Conservation (phyloP, 2,797 vertebrate genomes). For the Coilia nasus region DNA sequence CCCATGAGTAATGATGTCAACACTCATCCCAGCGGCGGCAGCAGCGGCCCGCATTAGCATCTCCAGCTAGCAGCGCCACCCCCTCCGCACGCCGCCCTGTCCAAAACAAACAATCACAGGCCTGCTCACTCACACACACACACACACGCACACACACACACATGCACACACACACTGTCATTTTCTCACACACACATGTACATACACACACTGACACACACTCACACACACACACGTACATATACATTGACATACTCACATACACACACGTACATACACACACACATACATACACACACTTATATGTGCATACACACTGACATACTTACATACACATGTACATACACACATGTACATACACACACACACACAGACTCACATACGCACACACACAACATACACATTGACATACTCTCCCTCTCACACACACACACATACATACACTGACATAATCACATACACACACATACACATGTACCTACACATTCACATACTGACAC, state of each 20-base stretch:
- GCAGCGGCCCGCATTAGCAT: constrained; percentile 9
- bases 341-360: too few relatives aligned
- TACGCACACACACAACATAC: too few relatives aligned
- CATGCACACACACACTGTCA: background rate
- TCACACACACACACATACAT: too few relatives aligned
- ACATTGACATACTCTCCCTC: too few relatives aligned
- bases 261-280: background rate
- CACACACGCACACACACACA: background rate
- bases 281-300: background rate
- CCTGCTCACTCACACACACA: background rate
- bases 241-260: background rate
- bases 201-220: background rate
- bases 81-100: background rate
- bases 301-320: background rate
- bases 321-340: too few relatives aligned
- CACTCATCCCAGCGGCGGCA: constrained; percentile 69
- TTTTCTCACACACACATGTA: background rate
- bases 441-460: too few relatives aligned
- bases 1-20: constrained; percentile 83
- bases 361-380: too few relatives aligned
- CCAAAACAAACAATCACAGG: constrained; percentile 18
- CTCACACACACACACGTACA: background rate
- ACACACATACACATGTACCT: too few relatives aligned
- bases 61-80: background rate
- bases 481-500: too few relatives aligned